Evolutionary conservation across 2,797 vertebrate species (phyloP).

Genomic region (Manis crassicaudata): DNA sequence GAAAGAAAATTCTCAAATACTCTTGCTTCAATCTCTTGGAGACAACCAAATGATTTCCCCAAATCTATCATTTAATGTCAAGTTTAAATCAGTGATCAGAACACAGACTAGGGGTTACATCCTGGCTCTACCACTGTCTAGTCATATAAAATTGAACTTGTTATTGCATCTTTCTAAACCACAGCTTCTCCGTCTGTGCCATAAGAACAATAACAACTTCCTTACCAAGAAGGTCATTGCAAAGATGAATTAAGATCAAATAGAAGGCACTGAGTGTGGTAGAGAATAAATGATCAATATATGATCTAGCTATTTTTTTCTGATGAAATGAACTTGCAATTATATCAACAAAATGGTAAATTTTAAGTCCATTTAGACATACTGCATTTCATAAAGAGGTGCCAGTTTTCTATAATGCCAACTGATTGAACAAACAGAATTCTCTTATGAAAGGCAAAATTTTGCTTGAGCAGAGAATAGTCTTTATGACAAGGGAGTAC

Average conservation of each 20-base stretch:
- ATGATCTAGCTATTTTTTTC: background rate
- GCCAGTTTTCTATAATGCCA: conserved; percentile 54
- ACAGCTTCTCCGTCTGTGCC: background rate
- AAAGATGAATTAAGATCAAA: background rate
- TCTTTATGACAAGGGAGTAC: conserved; percentile 49
- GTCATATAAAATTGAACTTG: background rate
- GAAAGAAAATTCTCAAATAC: background rate
- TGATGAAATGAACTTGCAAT: conserved; percentile 33
- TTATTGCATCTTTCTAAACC: background rate
- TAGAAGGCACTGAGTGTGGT: background rate
- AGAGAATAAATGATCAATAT: background rate
- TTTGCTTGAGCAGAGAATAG: conserved; percentile 25
- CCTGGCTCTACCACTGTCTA: background rate
- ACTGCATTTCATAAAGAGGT: conserved; percentile 37
- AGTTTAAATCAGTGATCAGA: background rate
- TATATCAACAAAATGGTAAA: conserved; percentile 27
- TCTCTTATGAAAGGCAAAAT: conserved; percentile 33
- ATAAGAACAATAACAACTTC: background rate
- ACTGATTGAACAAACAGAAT: conserved; percentile 68
- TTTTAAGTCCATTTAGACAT: conserved; percentile 35
- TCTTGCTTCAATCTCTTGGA: conserved; percentile 11
- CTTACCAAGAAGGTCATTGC: background rate
- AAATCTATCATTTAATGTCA: background rate
- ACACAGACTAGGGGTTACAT: background rate
- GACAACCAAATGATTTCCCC: background rate